phyloP scores from a whole-genome alignment of 2,113 vertebrate genomes.

The Felis chaus region DNA sequence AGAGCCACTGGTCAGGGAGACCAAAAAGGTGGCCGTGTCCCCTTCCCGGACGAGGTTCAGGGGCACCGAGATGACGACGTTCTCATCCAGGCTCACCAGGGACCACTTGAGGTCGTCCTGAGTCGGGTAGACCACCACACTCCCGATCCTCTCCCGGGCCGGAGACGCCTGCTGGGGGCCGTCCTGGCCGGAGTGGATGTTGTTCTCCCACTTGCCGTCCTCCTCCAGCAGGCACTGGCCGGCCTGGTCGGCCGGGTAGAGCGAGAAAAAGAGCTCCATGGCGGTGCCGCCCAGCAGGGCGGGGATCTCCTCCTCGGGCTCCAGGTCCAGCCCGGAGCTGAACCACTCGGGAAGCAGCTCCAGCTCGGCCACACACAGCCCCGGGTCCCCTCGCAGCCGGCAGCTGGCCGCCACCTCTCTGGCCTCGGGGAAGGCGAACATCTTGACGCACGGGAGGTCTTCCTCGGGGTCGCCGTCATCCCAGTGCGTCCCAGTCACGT shows the following conservation, averaged over 20 bases:
- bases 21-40: conserved; percentile 89
- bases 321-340: conserved; percentile 81
- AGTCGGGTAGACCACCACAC: conserved; percentile 88
- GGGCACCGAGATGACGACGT: conserved; percentile 89
- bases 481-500: conserved; percentile 93
- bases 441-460: conserved; percentile 91
- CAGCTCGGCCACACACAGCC: conserved; percentile 94
- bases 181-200: conserved; percentile 85
- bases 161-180: conserved; percentile 77
- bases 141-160: conserved; percentile 89
- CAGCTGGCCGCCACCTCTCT: conserved; percentile 91
- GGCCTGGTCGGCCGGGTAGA: conserved; percentile 85
- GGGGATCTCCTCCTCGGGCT: conserved; percentile 85
- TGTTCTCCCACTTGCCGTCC: conserved; percentile 86
- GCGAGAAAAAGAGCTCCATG: conserved; percentile 93
- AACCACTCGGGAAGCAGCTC: conserved; percentile 94
- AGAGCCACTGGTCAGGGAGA: conserved; percentile 89
- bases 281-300: conserved; percentile 81
- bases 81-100: conserved; percentile 89
- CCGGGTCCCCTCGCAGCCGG: conserved; percentile 90
- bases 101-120: conserved; percentile 86
- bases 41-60: conserved; percentile 92
- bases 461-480: conserved; percentile 82
- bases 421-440: conserved; percentile 90
- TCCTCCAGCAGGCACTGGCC: conserved; percentile 89